Evolutionary conservation across 2,797 vertebrate species (phyloP), one percentile per base, ranked within the genome.

Genomic region (Discoglossus pictus): DNA sequence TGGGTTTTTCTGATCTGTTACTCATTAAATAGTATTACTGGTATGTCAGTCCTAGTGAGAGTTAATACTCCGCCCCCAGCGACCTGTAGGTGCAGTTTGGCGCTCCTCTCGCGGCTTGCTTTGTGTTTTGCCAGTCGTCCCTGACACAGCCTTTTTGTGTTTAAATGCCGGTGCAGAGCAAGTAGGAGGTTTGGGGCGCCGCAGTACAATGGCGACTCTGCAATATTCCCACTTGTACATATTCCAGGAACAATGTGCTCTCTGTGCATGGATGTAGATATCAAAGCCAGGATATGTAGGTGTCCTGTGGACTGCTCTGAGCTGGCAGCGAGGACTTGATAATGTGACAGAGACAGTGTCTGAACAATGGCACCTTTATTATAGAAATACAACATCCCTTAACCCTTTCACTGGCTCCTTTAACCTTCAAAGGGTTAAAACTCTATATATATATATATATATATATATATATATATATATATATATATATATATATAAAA

Each of bases 221-320:
- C 72, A 74, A 53, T 44, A 65, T 74, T 78, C 79, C 83, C 79
- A 77, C 80, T 82, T 71, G 59, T 83, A 75, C 76, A 79, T 75
- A 88, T 86, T 84, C 34, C 39, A 64, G 2, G 43, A 80, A 91
- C 89, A 90, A 86, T 86, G 83, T 47, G 20, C 25, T 3, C 76
- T 83, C 79, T 87, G 86, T 86, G 61, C n/a, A n/a, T n/a, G n/a
- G n/a, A 17, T 9, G 46, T 72, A 13, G 44, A 73, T 82, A 82
- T 65, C 38, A 10, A 10, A 23, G 52, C 15, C 73, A 70, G 75
- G 75, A 80, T 80, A 86, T 80, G 87, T 89, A 87, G 88, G 89
- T 88, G 87, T 85, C 75, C 80, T 42, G 9, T 42, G 25, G 63
- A 65, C 55, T 10, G 16, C 17, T 46, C 2, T 13, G 15, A 35